phyloP scores from a whole-genome alignment of 2,797 vertebrate species.

The Spinibarbus caldwelli region DNA sequence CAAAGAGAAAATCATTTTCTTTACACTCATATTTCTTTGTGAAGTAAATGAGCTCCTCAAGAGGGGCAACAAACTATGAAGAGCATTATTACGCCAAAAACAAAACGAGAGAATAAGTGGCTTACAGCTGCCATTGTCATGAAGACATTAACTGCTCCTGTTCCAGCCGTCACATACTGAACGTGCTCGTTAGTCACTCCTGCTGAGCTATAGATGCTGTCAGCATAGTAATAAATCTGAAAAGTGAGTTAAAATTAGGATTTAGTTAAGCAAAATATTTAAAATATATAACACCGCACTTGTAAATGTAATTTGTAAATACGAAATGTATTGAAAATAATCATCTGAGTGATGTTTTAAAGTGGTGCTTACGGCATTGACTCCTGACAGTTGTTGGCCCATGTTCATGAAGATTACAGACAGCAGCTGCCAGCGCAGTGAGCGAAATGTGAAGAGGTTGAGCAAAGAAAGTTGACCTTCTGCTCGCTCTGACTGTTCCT shows the following conservation, averaged over 20 bases:
- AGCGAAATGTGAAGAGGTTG: slow-evolving; percentile 79
- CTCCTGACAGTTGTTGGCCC: slow-evolving; percentile 94
- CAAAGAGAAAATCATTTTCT: not conserved
- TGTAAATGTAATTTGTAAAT: no score
- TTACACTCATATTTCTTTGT: not conserved
- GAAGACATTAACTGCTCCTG: slow-evolving; percentile 88
- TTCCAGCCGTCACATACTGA: slow-evolving; percentile 91
- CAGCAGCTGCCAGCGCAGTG: slow-evolving; percentile 90
- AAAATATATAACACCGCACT: not conserved
- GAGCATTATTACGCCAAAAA: not conserved
- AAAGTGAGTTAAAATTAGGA: not conserved
- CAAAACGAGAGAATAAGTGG: not conserved
- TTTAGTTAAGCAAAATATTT: not conserved
- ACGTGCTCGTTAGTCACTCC: no score
- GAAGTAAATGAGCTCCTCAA: not conserved
- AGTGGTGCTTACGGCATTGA: slow-evolving; percentile 82
- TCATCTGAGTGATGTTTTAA: not conserved
- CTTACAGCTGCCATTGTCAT: slow-evolving; percentile 87
- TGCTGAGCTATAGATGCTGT: slow-evolving; percentile 85
- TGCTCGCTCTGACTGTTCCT: slow-evolving; percentile 81
- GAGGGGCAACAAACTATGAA: not conserved
- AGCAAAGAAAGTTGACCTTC: slow-evolving; percentile 79
- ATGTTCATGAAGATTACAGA: slow-evolving; percentile 86
- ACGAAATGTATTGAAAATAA: not conserved
- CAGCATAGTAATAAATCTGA: slow-evolving; percentile 95